Evolutionary conservation across 2,888 invertebrate species (phyloP), one percentile per base, ranked within the genome.

Genomic region (Graphium colonna): DNA sequence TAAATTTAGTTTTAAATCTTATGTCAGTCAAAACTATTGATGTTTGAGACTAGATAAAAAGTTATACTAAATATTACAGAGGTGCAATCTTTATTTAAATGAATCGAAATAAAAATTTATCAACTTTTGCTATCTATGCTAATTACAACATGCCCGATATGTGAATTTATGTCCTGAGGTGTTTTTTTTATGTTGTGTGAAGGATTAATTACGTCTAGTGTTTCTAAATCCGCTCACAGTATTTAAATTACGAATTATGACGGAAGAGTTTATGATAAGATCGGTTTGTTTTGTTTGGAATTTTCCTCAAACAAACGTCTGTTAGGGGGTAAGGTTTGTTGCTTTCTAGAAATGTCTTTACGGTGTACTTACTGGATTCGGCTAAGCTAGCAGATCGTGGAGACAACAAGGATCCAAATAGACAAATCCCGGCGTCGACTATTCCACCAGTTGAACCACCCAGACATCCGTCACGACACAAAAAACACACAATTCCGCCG

Each of bases 391-490:
- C 15, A 40, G 31, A 42, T 18, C 55, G 56, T 54, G 13, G 43
- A n/a, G 47, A 52, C 12, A 42, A 42, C 4, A 28, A 41, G 36
- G 10, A 41, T 42, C 28, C 26, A 17, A 33, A 16, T 44, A 45
- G 21, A 18, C 44, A 21, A 49, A 33, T 40, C 49, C 49, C 36
- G 31, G 43, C 44, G 41, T 42, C 42, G 46, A 47, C 56, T 36
- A 47, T 8, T 33, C 47, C 39, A 36, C 21, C 46, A 48, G 53
- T 39, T 43, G 28, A 47, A 38, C 38, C 33, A 38, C 28, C 31
- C 43, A 44, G 48, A 44, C 79, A 82, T 82, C 79, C 79, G 69
- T 73, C 67, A 70, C 62, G 71, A 69, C 76, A 84, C 76, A 79
- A 82, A 75, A 80, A 12, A 36, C 9, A 36, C 68, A 68, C 77